These are phyloP conservation scores for Poecilobothrus nobilitatus DNA, from an alignment of 2,888 invertebrate species.

Conservation along the genomic window DNA sequence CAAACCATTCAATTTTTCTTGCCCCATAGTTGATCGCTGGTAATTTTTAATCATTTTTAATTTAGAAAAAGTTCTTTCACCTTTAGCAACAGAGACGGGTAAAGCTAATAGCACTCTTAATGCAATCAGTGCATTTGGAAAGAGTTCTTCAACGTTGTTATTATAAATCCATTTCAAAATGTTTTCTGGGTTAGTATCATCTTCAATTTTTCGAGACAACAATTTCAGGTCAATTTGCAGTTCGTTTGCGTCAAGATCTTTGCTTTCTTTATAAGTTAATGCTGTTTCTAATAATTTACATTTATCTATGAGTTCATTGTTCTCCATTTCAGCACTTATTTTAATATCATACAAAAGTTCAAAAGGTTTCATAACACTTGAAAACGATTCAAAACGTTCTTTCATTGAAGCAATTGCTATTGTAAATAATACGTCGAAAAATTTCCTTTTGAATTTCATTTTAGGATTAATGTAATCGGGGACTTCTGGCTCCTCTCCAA, in stretches of 20 bases:
- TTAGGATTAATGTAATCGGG: conserved; percentile 1
- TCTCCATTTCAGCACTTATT: conserved; percentile 12
- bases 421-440: conserved; percentile 9
- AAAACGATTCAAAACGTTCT: conserved; percentile 10
- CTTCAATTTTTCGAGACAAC: conserved; percentile 11
- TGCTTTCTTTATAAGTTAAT: conserved; percentile 12
- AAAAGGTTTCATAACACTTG: conserved; percentile 9
- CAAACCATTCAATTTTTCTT: conserved; percentile 14
- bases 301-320: conserved; percentile 10
- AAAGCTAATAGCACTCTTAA: conserved; percentile 9
- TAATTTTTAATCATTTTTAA: conserved; percentile 13
- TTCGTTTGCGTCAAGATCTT: conserved; percentile 14
- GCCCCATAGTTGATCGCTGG: conserved; percentile 13
- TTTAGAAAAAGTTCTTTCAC: conserved; percentile 7
- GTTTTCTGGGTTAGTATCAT: conserved; percentile 9
- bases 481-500: conserved; percentile 6
- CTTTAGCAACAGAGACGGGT: conserved; percentile 11
- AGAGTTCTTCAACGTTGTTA: conserved; percentile 9
- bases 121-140: conserved; percentile 10
- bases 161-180: conserved; percentile 9
- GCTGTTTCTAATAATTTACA: conserved; percentile 11
- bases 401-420: conserved; percentile 9
- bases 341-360: conserved; percentile 12
- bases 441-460: conserved; percentile 9
- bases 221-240: conserved; percentile 12